These are phyloP conservation scores for Drosophila kikkawai DNA, from an alignment of 1,140 invertebrate genomes.

Conservation along the genomic window DNA sequence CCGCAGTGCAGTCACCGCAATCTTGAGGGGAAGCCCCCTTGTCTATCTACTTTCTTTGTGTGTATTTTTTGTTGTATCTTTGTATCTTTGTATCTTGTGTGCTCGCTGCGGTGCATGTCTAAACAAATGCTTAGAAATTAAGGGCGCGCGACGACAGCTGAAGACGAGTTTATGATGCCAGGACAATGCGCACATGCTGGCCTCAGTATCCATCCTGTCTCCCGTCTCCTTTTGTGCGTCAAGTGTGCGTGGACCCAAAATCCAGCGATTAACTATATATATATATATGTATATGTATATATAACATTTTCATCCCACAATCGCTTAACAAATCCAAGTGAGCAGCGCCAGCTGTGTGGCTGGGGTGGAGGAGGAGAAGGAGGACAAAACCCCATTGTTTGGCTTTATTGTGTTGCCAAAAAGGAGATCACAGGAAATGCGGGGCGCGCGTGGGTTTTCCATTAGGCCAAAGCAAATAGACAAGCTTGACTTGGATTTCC, in stretches of 20 bases:
- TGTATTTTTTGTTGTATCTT: slow-evolving; percentile 18
- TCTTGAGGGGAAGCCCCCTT: slow-evolving; percentile 5
- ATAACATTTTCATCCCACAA: slow-evolving; percentile 20
- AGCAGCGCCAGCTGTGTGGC: slow-evolving; percentile 40
- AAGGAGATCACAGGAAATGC: slow-evolving; percentile 35
- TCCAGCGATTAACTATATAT: slow-evolving; percentile 35
- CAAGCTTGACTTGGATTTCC: slow-evolving; percentile 78
- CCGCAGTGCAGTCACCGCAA: slow-evolving; percentile 44
- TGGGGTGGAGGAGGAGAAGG: background rate
- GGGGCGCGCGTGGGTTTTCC: slow-evolving; percentile 42
- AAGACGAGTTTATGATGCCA: slow-evolving; percentile 76
- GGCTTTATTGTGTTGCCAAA: slow-evolving; percentile 72
- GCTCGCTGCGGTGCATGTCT: slow-evolving; percentile 53
- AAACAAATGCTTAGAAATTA: slow-evolving; percentile 78
- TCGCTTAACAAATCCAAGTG: slow-evolving; percentile 35
- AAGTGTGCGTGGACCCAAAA: slow-evolving; percentile 43
- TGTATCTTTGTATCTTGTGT: background rate
- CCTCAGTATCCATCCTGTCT: slow-evolving; percentile 2
- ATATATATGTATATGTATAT: slow-evolving; percentile 14
- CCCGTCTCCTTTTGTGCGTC: slow-evolving; percentile 23
- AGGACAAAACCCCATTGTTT: slow-evolving; percentile 49
- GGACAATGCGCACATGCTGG: slow-evolving; percentile 55
- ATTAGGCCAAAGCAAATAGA: slow-evolving; percentile 75
- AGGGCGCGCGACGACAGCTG: slow-evolving; percentile 71
- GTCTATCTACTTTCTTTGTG: background rate